Evolutionary conservation across 2,888 invertebrate genomes (phyloP), one percentile per base, ranked within the genome.

Genomic region (Amblyjoppa fuscipennis): DNA sequence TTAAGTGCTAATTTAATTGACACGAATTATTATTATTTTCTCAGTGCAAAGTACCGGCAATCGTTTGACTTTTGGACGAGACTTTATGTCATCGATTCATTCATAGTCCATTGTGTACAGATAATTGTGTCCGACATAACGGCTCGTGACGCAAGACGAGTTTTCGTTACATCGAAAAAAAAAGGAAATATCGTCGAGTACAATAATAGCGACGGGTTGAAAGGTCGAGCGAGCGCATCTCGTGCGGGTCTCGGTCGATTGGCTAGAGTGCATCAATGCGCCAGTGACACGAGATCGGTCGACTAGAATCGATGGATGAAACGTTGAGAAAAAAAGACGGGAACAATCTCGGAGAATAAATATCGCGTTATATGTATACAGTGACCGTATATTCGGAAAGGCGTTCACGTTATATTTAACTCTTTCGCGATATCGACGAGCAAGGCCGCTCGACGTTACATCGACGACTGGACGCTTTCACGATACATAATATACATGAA

Each of bases 181-280:
- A 28, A 49, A 56, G 34, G 41, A 51, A 66, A 68, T 41, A 70
- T n/a, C 20, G 16, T 53, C 25, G 61, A 70, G 51, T 70, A 70
- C 82, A 76, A 79, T 82, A 85, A 85, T 85, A 85, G 38, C 20
- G 38, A 13, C 68, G 38, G 41, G 74, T 68, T 68, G 49, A 78
- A 71, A 82, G 82, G 82, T 85, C 78, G 77, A 77, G 16, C 4
- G 71, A 51, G 68, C 68, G 70, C 41, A 74, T 80, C 71, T 51
- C 75, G 76, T 71, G 78, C 59, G 34, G 64, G n/a, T 51, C 38
- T 73, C 61, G 45, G 53, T 64, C 69, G 49, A 75, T 56, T 82
- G 78, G 28, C 25, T 28, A 75, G 79, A 75, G 79, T 45, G 70
- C 61, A 77, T 77, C 69, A 56, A 79, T 74, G 66, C 56, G 41